These are phyloP conservation scores for Brenthis hecate DNA, from an alignment of 2,888 invertebrate species.

Conservation along the genomic window DNA sequence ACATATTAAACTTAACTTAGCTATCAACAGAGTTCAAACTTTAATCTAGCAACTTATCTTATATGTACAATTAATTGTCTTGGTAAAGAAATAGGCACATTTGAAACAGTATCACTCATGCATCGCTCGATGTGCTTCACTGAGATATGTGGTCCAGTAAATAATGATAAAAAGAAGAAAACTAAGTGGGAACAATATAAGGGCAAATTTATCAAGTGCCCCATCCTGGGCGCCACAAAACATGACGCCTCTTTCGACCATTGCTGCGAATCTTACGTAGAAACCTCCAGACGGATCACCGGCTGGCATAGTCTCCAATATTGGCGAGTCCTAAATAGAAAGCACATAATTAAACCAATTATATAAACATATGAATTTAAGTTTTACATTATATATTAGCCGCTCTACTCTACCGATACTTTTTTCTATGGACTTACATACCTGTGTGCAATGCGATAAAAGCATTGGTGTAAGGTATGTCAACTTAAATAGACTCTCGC, in stretches of 20 bases:
- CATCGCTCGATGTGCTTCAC: slow-evolving; percentile 73
- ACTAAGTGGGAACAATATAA: slow-evolving; percentile 83
- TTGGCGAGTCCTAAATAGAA: slow-evolving; percentile 70
- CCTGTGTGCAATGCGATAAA: slow-evolving; percentile 35
- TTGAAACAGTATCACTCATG: slow-evolving; percentile 42
- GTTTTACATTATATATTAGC: neutral
- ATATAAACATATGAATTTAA: neutral
- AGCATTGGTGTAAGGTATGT: slow-evolving; percentile 34
- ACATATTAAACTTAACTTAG: slow-evolving; percentile 25
- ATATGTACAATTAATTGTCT: slow-evolving; percentile 57
- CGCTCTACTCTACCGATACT: slow-evolving; percentile 5
- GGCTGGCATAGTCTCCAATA: slow-evolving; percentile 67
- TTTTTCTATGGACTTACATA: slow-evolving; percentile 25
- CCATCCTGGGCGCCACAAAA: slow-evolving; percentile 85
- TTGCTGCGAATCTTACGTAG: slow-evolving; percentile 62
- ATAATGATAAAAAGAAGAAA: slow-evolving; percentile 82
- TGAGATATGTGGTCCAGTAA: slow-evolving; percentile 84
- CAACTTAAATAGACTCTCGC: neutral
- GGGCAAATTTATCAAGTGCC: slow-evolving; percentile 81
- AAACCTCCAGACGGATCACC: slow-evolving; percentile 56
- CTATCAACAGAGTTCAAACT: slow-evolving; percentile 25
- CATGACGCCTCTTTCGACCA: slow-evolving; percentile 79
- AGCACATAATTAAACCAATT: slow-evolving; percentile 9
- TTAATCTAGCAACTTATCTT: slow-evolving; percentile 69
- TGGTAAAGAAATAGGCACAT: slow-evolving; percentile 24